Base-by-base conservation (phyloP, 2,113 vertebrate species). In the Toxotes chatareus region DNA sequence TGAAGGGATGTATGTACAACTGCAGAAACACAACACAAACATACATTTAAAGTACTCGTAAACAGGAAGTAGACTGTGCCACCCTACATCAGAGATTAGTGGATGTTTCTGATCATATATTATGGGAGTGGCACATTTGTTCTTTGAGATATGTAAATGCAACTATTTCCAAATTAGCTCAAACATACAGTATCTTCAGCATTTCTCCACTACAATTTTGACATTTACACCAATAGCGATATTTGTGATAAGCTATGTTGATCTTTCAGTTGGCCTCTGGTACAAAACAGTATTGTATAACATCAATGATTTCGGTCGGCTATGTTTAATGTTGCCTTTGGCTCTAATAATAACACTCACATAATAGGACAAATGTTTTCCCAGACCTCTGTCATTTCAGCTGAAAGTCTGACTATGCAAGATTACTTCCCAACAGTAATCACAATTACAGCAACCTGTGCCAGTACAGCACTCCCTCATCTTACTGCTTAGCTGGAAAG, bases 371-470 rank as follows among this genome's bases (percentile, higher is more conserved):
- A 61, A 8, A 70, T 5, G 42, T 62, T 62, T 51, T n/a, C 57
- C 57, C 65, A 62, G n/a, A 53, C 11, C 10, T 68, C 64, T 9
- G 7, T 34, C 38, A 17, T 59, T 57, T 67, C 38, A 61, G 19
- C 55, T 60, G 14, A 59, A 31, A 31, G 36, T 72, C 40, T 71
- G 21, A 27, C 44, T 19, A 27, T 27, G 44, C 32, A 53, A 21
- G 21, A 8, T 23, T 61, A 73, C 32, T 73, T 47, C 56, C 70
- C 40, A 71, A 7, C 68, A 71, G 13, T 40, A 8, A 27, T 38
- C 27, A 73, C 42, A 36, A n/a, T 6, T 46, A 13, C 55, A 46
- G 14, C 34, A n/a, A 59, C 27, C 10, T 9, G 40, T 46, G 69
- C 57, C 56, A 61, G 31, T 36, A 36, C 27, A 73, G 16, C 64